A percentile compares a stretch with the other conserved stretches of the same genome.
phyloP scores from a whole-genome alignment of 2,888 invertebrate species.

The Eilema caniola region DNA sequence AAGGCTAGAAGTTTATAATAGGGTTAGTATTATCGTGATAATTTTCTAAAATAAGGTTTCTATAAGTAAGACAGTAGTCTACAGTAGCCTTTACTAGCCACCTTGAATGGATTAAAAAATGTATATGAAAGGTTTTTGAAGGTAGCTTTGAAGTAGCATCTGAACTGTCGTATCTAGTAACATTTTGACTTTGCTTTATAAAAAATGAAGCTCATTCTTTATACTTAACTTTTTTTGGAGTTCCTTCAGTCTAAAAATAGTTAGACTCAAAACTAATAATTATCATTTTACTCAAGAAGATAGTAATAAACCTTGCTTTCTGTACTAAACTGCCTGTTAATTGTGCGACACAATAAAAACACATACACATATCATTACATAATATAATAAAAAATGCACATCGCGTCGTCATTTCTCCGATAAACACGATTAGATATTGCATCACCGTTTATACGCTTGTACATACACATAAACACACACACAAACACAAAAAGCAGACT shows the following conservation, averaged over 20 bases:
- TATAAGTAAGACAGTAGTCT: too few relatives aligned
- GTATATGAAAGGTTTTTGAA: too few relatives aligned
- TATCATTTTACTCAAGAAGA: not conserved
- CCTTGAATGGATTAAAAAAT: too few relatives aligned
- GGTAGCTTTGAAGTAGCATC: too few relatives aligned
- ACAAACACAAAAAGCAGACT: conserved; percentile 13
- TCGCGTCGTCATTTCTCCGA: conserved; percentile 76
- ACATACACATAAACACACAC: conserved; percentile 37
- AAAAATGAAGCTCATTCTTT: not conserved
- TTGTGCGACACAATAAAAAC: conserved; percentile 39
- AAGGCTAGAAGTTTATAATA: too few relatives aligned
- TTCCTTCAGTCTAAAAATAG: not conserved
- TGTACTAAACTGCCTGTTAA: conserved; percentile 27
- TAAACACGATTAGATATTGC: conserved; percentile 79
- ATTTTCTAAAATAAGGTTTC: too few relatives aligned
- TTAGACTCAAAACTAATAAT: not conserved
- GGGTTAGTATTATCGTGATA: too few relatives aligned
- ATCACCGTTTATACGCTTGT: conserved; percentile 62
- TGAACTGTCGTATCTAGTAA: too few relatives aligned
- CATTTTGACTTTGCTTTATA: too few relatives aligned
- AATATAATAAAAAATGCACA: conserved; percentile 73
- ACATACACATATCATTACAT: conserved; percentile 53
- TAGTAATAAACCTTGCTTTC: conserved; percentile 12
- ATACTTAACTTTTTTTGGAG: not conserved
- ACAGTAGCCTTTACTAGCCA: too few relatives aligned